Conservation (phyloP, 2,797 vertebrate species). For the Sarcophilus harrisii region DNA sequence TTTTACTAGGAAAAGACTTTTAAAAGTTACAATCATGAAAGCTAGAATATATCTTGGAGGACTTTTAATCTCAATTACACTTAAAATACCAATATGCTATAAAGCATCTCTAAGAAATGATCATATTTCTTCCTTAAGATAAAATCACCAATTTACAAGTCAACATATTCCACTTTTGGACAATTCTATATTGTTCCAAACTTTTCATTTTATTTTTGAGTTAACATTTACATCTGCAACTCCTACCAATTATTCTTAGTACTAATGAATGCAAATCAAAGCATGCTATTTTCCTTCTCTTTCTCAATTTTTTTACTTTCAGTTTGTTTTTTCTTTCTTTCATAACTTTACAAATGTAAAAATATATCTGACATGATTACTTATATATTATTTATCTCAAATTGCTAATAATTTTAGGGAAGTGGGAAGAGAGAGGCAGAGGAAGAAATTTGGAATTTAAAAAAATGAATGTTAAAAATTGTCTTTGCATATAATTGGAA, state of each 20-base stretch:
- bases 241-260: neutral
- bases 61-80: neutral
- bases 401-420: too few relatives aligned
- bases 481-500: too few relatives aligned
- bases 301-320: too few relatives aligned
- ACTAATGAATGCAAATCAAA: too few relatives aligned
- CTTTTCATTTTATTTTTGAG: neutral
- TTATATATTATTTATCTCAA: too few relatives aligned
- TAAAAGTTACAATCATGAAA: slow-evolving; percentile 41
- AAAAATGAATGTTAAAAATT: too few relatives aligned
- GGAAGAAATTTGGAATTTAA: too few relatives aligned
- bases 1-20: slow-evolving; percentile 39
- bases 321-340: too few relatives aligned
- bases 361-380: too few relatives aligned
- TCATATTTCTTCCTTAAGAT: neutral
- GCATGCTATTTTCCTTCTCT: too few relatives aligned
- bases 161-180: neutral
- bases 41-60: neutral
- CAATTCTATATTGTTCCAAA: neutral
- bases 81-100: neutral
- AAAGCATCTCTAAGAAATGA: neutral
- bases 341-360: too few relatives aligned
- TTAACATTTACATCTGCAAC: neutral
- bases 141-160: neutral
- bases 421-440: too few relatives aligned